Percentiles rank a stretch among this genome's conserved stretches.
These are phyloP conservation scores for Phytoseiulus persimilis DNA, from an alignment of 2,888 invertebrate species.

Conservation along the genomic window DNA sequence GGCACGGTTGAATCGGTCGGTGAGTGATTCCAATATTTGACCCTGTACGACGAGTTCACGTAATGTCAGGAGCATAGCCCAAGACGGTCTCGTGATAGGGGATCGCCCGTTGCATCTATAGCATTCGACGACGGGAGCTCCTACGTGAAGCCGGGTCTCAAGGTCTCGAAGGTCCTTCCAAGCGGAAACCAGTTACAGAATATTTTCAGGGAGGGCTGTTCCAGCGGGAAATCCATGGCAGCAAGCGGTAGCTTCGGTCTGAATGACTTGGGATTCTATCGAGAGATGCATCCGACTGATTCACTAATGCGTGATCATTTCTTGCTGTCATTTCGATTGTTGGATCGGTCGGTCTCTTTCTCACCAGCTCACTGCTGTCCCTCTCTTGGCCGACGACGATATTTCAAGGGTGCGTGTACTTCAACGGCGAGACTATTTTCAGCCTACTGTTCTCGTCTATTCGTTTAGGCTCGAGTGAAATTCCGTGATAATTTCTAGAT, in stretches of 20 bases:
- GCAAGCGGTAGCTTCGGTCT: neutral
- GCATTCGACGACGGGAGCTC: neutral
- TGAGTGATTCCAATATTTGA: neutral
- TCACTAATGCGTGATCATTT: neutral
- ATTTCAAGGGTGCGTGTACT: conserved; percentile 5
- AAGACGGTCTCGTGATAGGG: neutral
- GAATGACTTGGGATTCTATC: neutral
- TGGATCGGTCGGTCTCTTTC: neutral
- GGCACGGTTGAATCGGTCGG: conserved; percentile 5
- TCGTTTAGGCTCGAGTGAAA: neutral
- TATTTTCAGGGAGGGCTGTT: neutral
- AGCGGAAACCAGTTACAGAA: neutral
- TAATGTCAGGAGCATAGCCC: neutral
- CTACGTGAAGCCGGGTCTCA: neutral
- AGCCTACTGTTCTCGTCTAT: neutral
- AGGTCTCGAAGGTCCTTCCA: neutral
- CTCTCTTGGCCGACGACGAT: neutral
- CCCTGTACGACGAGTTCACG: neutral
- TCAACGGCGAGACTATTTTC: neutral
- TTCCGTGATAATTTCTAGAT: neutral
- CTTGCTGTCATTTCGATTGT: neutral
- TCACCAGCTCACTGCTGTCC: neutral
- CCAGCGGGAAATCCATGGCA: neutral
- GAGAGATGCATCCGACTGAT: neutral
- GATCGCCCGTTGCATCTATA: neutral